These are phyloP conservation scores for Caenorhabditis becei DNA, from an alignment of 2,888 invertebrate genomes.

Conservation along the genomic window DNA sequence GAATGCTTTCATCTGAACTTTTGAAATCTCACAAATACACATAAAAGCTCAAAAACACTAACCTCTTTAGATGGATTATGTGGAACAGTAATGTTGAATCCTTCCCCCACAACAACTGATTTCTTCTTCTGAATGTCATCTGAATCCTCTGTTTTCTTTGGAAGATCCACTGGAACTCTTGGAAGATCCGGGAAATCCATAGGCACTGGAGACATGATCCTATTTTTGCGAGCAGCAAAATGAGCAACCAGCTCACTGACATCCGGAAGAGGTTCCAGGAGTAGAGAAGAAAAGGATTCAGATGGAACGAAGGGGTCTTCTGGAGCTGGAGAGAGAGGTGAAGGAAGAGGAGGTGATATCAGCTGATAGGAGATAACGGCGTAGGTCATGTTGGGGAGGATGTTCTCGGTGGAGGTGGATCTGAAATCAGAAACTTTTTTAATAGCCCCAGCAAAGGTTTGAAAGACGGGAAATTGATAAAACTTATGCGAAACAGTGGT, in stretches of 20 bases:
- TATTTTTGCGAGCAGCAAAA: too few relatives aligned
- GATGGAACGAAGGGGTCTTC: not conserved
- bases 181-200: too few relatives aligned
- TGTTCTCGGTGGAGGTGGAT: not conserved
- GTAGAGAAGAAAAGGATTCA: not conserved
- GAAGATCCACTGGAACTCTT: too few relatives aligned
- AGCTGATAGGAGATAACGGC: not conserved
- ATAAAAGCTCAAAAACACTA: not conserved
- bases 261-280: too few relatives aligned
- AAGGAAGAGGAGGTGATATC: not conserved
- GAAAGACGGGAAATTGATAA: too few relatives aligned
- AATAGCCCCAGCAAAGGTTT: not conserved
- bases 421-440: constrained; percentile 2
- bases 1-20: constrained; percentile 33
- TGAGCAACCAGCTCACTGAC: too few relatives aligned
- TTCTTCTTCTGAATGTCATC: not conserved
- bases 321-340: not conserved
- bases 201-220: too few relatives aligned
- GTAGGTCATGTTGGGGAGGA: not conserved
- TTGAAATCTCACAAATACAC: too few relatives aligned
- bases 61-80: not conserved
- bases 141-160: too few relatives aligned
- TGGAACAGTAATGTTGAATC: constrained; percentile 8
- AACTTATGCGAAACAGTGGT: too few relatives aligned
- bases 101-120: not conserved